Conservation (phyloP, 1,140 invertebrate genomes). For the Metaphire vulgaris region DNA sequence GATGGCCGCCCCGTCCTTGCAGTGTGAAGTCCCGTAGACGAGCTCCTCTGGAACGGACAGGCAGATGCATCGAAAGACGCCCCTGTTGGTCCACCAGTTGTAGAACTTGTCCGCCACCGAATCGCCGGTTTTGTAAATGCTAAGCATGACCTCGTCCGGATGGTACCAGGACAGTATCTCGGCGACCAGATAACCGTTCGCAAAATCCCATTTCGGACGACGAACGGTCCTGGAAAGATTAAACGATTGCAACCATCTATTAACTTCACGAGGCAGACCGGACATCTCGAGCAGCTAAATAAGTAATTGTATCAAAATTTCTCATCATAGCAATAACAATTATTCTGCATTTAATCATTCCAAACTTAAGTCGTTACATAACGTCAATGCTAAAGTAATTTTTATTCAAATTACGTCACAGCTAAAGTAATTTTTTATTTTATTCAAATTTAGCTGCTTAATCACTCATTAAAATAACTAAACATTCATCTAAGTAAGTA, state of each 20-base stretch:
- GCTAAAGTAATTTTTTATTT: no score
- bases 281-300: constrained; percentile 24
- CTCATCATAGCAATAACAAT: no score
- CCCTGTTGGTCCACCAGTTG: constrained; percentile 49
- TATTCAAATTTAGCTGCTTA: no score
- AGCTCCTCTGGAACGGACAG: constrained; percentile 41
- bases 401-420: no score
- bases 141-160: constrained; percentile 49
- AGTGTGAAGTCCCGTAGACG: constrained; percentile 49
- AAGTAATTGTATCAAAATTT: no score
- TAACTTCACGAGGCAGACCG: constrained; percentile 45
- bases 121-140: constrained; percentile 46
- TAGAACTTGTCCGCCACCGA: constrained; percentile 46
- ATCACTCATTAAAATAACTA: not conserved
- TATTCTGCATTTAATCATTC: no score
- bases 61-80: constrained; percentile 35
- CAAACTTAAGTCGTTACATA: no score
- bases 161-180: constrained; percentile 53
- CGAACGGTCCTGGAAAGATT: constrained; percentile 50
- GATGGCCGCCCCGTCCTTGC: constrained; percentile 48
- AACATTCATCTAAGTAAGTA: not conserved
- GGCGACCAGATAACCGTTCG: constrained; percentile 49
- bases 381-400: no score
- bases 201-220: constrained; percentile 50
- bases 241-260: constrained; percentile 50